phyloP scores from a whole-genome alignment of 2,888 invertebrate species.

The Yponomeuta plumbellus region DNA sequence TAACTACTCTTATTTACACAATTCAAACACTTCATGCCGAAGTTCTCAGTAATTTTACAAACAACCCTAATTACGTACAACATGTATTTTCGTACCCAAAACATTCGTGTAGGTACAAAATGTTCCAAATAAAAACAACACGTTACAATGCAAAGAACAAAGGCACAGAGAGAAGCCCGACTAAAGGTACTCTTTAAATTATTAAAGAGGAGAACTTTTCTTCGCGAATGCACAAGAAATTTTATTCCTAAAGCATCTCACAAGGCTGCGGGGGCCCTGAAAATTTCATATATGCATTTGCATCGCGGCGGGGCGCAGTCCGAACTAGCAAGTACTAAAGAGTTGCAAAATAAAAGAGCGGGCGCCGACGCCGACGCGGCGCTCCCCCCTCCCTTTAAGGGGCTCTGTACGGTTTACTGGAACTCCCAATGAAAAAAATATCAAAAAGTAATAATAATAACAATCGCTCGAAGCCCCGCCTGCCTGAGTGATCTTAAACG shows the following conservation, averaged over 20 bases:
- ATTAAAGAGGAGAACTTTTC: neutral
- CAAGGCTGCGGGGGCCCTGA: conserved; percentile 29
- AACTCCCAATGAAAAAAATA: too few species aligned
- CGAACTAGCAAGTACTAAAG: conserved; percentile 4
- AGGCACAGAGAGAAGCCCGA: neutral
- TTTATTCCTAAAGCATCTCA: neutral
- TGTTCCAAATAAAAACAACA: neutral
- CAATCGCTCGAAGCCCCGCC: too few species aligned
- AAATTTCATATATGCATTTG: conserved; percentile 47
- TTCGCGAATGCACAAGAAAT: neutral
- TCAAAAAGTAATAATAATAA: too few species aligned
- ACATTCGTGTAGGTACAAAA: neutral
- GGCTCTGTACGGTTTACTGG: conserved; percentile 41
- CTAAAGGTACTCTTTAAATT: conserved; percentile 5
- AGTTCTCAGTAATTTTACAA: too few species aligned
- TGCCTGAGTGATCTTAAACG: too few species aligned
- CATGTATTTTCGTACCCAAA: neutral
- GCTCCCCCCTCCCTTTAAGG: conserved; percentile 65
- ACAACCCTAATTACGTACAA: neutral
- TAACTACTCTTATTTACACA: too few species aligned
- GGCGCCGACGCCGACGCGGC: conserved; percentile 20
- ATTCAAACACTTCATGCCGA: too few species aligned
- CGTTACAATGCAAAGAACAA: neutral
- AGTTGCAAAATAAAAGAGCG: conserved; percentile 5
- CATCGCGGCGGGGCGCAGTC: conserved; percentile 48